A percentile compares a stretch with the other conserved stretches of the same genome.
Evolutionary conservation across 2,888 invertebrate genomes (phyloP).

Genomic region (Phanerotoma sp.): DNA sequence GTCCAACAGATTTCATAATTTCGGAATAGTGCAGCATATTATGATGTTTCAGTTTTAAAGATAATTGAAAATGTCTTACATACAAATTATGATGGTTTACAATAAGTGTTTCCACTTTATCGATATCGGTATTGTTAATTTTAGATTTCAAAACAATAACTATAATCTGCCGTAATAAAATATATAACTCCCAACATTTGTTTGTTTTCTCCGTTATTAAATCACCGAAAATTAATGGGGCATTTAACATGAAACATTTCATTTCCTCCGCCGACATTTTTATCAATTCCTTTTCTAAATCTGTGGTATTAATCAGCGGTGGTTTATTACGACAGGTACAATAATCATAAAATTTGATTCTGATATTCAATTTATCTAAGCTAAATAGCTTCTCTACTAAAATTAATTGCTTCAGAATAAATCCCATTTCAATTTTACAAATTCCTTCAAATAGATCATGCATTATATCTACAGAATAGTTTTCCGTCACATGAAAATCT

Average conservation of each 20-base stretch:
- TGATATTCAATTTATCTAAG: background rate
- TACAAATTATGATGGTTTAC: too few relatives aligned
- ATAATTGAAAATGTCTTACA: too few relatives aligned
- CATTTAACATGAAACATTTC: slow-evolving; percentile 8
- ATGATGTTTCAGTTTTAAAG: too few relatives aligned
- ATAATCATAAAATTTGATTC: slow-evolving; percentile 1
- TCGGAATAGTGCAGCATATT: too few relatives aligned
- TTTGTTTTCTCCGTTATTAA: background rate
- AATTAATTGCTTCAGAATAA: background rate
- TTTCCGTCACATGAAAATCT: slow-evolving; percentile 1
- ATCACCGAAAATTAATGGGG: background rate
- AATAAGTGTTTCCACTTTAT: too few relatives aligned
- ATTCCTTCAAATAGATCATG: slow-evolving; percentile 5
- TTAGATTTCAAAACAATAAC: too few relatives aligned
- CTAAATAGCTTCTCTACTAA: background rate
- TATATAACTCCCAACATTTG: too few relatives aligned
- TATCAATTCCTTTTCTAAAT: background rate
- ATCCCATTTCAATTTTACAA: background rate
- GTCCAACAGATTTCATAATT: too few relatives aligned
- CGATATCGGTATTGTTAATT: too few relatives aligned
- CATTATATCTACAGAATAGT: slow-evolving; percentile 2
- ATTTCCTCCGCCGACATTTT: slow-evolving; percentile 11
- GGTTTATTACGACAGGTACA: background rate
- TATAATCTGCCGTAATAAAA: too few relatives aligned
- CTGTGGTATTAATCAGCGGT: background rate